Base-by-base conservation (phyloP, 2,888 invertebrate species). In the Deilephila porcellus region DNA sequence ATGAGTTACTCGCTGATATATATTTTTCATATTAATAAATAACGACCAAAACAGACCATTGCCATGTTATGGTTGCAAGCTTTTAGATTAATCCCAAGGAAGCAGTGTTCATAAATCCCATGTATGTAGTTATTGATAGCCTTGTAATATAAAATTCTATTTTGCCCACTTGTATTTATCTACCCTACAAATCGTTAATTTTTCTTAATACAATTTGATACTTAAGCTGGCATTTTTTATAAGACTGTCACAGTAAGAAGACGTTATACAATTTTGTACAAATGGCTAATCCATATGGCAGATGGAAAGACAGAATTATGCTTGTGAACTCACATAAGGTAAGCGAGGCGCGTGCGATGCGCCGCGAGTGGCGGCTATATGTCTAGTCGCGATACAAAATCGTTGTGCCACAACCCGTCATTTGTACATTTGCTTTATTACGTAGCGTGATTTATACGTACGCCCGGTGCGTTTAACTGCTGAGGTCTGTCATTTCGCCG, bases 381-480 rank as follows among this genome's bases (percentile, higher is more conserved):
- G 79, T 81, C 78, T 78, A 71, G 56, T 67, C 74, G 74, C 71
- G 64, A 74, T 77, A 77, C 78, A 76, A 75, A 83, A 84, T 78
- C 79, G 82, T 80, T 80, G 80, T 80, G 81, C 82, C 82, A 81
- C 82, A 81, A 82, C 83, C 83, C 83, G 88, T 91, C 90, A 90
- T 92, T 92, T 91, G 90, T 92, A 91, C 90, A 86, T 89, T 91
- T 89, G 88, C 90, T 91, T 93, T 93, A 93, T 93, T 93, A 92
- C 92, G 83, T 85, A 82, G 84, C 86, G 90, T 93, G 93, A 93
- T 94, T 93, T 93, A 94, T 93, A 89, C 85, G 86, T 87, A 87
- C 86, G 88, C 90, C 93, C 90, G 93, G 93, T 94, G 93, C 87
- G 93, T 92, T 91, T 93, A 94, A 94, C 94, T 93, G 93, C 91